Evolutionary conservation across 2,113 vertebrate genomes (phyloP).

Genomic region (Marcusenius ussheri): DNA sequence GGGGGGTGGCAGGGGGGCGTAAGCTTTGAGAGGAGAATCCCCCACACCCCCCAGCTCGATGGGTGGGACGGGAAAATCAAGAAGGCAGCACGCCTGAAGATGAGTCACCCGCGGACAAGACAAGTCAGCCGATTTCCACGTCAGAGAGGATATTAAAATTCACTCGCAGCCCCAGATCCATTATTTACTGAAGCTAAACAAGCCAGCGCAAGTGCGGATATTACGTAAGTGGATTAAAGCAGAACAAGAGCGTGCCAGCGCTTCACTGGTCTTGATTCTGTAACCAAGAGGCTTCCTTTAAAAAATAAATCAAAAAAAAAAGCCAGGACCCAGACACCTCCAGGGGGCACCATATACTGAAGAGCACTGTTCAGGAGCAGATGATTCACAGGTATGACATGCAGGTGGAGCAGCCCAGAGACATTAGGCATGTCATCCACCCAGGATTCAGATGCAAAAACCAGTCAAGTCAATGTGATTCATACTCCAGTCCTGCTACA

Average conservation of each 20-base stretch:
- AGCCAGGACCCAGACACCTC: not conserved
- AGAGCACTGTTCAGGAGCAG: not conserved
- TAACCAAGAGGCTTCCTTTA: not conserved
- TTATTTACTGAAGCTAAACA: not conserved
- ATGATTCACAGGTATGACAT: not conserved
- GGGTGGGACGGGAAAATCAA: not conserved
- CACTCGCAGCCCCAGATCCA: not conserved
- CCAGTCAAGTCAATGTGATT: not conserved
- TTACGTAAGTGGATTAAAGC: not conserved
- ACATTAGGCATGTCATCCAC: not conserved
- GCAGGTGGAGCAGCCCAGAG: not conserved
- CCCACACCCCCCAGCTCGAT: not conserved
- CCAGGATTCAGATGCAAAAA: not conserved
- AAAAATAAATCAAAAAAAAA: not conserved
- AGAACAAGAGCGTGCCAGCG: not conserved
- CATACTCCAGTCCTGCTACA: not conserved
- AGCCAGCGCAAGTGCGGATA: not conserved
- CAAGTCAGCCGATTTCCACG: not conserved
- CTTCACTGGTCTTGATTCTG: not conserved
- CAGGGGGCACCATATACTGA: not conserved
- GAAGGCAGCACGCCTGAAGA: not conserved
- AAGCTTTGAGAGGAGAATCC: not conserved
- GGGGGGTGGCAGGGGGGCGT: too few relatives aligned
- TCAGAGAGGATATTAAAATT: not conserved
- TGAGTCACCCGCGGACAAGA: conserved; percentile 3